Evolutionary conservation across 1,140 invertebrate species (phyloP).

Genomic region (Psilanteris sp.): DNA sequence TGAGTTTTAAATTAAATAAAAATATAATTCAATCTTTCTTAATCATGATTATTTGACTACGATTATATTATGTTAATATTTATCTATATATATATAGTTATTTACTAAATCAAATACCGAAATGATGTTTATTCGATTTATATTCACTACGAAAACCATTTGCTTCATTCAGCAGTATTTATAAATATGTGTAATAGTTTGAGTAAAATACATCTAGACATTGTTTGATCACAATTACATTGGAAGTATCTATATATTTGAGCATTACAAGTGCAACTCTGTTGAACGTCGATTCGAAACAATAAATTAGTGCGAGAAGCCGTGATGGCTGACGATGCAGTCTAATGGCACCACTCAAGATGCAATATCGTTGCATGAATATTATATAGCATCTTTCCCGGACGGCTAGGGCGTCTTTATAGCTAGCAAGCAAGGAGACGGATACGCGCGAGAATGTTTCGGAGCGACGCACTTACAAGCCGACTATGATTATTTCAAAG

Average conservation of each 20-base stretch:
- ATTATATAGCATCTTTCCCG: conserved; percentile 68
- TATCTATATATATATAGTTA: no score
- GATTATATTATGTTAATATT: no score
- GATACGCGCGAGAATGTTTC: conserved; percentile 61
- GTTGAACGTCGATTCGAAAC: conserved; percentile 54
- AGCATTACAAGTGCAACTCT: conserved; percentile 41
- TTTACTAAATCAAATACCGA: no score
- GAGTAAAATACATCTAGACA: no score
- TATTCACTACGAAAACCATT: no score
- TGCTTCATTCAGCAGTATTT: no score
- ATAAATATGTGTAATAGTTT: no score
- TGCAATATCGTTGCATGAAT: conserved; percentile 77
- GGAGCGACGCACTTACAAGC: conserved; percentile 66
- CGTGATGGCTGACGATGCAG: conserved; percentile 65
- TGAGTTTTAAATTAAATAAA: no score
- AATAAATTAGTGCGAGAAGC: conserved; percentile 68
- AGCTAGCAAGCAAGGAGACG: conserved; percentile 47
- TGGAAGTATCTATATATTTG: conserved; percentile 24
- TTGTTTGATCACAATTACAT: no score
- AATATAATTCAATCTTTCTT: no score
- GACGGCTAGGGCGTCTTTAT: conserved; percentile 59
- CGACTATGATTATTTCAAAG: conserved; percentile 76
- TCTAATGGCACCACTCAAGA: conserved; percentile 78
- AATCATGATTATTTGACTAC: no score
- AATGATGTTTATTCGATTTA: no score